These are phyloP conservation scores for Rhagonycha fulva DNA, from an alignment of 2,888 invertebrate genomes.

Conservation along the genomic window DNA sequence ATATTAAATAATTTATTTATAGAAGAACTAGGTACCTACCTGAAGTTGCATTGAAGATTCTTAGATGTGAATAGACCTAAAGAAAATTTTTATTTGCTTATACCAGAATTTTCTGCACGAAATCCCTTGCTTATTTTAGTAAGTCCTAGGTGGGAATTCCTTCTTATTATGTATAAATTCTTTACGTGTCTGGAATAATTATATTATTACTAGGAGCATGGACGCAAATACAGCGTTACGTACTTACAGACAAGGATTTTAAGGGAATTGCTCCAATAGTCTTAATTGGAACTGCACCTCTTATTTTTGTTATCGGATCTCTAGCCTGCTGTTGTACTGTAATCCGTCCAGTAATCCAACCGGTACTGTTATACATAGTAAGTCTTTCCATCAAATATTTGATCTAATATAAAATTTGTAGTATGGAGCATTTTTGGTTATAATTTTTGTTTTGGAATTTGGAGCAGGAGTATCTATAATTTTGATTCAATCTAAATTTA, in stretches of 20 bases:
- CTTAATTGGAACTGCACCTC: constrained; percentile 71
- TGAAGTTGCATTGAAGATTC: too few relatives aligned
- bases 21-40: too few relatives aligned
- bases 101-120: too few relatives aligned
- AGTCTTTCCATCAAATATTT: constrained; percentile 46
- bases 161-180: neutral
- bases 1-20: too few relatives aligned
- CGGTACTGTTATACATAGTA: constrained; percentile 78
- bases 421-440: constrained; percentile 80
- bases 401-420: constrained; percentile 47
- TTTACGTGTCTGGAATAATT: constrained; percentile 72
- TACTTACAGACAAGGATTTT: too few relatives aligned
- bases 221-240: constrained; percentile 71
- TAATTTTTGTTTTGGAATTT: constrained; percentile 76
- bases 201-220: constrained; percentile 76
- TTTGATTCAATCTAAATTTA: constrained; percentile 72
- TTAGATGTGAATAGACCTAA: too few relatives aligned
- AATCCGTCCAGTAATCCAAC: constrained; percentile 81
- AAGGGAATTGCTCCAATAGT: constrained; percentile 69
- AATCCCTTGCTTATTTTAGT: too few relatives aligned
- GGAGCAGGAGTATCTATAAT: constrained; percentile 76
- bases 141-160: too few relatives aligned
- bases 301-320: constrained; percentile 74
- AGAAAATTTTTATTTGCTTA: too few relatives aligned
- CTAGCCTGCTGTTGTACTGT: constrained; percentile 85